These are phyloP conservation scores for Drosophila lutescens DNA, from an alignment of 2,888 invertebrate species.

Conservation along the genomic window DNA sequence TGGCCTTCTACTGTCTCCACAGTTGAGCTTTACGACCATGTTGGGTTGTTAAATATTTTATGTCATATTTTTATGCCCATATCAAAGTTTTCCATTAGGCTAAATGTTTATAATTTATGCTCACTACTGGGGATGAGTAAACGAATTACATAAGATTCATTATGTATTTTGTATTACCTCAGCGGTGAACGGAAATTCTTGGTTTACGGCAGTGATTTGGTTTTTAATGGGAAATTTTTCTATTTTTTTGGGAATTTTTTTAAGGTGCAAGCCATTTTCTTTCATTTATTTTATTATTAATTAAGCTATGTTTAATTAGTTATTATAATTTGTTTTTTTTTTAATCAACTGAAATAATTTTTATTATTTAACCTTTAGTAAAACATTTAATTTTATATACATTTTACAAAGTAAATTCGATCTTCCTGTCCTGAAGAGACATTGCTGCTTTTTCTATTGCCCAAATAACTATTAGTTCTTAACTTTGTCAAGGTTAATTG, in stretches of 20 bases:
- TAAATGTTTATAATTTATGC: conserved; percentile 40
- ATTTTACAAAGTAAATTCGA: too few relatives aligned
- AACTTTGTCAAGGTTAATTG: conserved; percentile 50
- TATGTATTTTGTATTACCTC: conserved; percentile 16
- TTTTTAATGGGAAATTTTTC: neutral
- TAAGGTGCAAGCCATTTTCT: too few relatives aligned
- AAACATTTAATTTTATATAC: too few relatives aligned
- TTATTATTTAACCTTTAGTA: too few relatives aligned
- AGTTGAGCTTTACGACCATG: conserved; percentile 26
- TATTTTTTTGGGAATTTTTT: neutral
- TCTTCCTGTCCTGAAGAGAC: neutral
- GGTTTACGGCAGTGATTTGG: neutral
- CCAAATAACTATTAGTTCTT: conserved; percentile 3
- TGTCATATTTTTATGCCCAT: conserved; percentile 42
- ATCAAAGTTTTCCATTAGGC: conserved; percentile 47
- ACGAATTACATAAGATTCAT: conserved; percentile 9
- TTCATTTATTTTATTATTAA: too few relatives aligned
- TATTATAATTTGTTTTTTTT: too few relatives aligned
- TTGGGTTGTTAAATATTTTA: conserved; percentile 29
- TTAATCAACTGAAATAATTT: too few relatives aligned
- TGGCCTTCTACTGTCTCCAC: neutral
- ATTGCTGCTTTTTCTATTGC: neutral
- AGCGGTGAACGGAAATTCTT: conserved; percentile 7
- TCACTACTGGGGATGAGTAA: conserved; percentile 12
- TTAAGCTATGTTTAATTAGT: too few relatives aligned